phyloP scores from a whole-genome alignment of 2,888 invertebrate species.

The Empis livida region DNA sequence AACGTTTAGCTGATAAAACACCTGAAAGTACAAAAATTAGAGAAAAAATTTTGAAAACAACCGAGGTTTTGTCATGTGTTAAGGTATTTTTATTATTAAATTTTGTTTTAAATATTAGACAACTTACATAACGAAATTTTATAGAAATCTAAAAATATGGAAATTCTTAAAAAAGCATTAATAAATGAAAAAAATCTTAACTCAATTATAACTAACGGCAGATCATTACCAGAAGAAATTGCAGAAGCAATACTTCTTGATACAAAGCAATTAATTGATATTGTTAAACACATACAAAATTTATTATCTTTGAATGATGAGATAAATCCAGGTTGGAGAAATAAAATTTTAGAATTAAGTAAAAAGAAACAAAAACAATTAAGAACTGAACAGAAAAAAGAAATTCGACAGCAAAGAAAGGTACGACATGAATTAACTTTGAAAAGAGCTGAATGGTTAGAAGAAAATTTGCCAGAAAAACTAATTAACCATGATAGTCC shows the following conservation, averaged over 20 bases:
- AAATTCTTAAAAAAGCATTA: conserved; percentile 22
- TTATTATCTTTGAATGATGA: conserved; percentile 17
- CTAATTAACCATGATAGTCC: background rate
- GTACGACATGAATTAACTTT: conserved; percentile 11
- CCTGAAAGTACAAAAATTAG: conserved; percentile 20
- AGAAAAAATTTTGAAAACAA: conserved; percentile 20
- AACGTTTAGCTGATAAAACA: conserved; percentile 20
- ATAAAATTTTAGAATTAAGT: conserved; percentile 23
- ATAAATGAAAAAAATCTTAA: conserved; percentile 20
- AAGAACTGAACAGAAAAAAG: conserved; percentile 6
- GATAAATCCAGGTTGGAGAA: conserved; percentile 19
- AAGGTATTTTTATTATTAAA: conserved; percentile 15
- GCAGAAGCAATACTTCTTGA: conserved; percentile 24
- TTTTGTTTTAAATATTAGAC: background rate
- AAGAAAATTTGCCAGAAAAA: conserved; percentile 16
- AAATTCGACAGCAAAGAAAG: conserved; percentile 16
- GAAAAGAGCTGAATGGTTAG: conserved; percentile 25
- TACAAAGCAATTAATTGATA: conserved; percentile 23
- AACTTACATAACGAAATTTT: background rate
- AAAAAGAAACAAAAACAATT: conserved; percentile 14
- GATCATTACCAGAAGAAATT: conserved; percentile 24
- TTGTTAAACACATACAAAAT: conserved; percentile 17
- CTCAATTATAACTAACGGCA: conserved; percentile 24
- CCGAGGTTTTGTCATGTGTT: conserved; percentile 19
- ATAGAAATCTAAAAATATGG: conserved; percentile 21